Evolutionary conservation across 2,797 vertebrate genomes (phyloP).

Genomic region (Parambassis ranga): DNA sequence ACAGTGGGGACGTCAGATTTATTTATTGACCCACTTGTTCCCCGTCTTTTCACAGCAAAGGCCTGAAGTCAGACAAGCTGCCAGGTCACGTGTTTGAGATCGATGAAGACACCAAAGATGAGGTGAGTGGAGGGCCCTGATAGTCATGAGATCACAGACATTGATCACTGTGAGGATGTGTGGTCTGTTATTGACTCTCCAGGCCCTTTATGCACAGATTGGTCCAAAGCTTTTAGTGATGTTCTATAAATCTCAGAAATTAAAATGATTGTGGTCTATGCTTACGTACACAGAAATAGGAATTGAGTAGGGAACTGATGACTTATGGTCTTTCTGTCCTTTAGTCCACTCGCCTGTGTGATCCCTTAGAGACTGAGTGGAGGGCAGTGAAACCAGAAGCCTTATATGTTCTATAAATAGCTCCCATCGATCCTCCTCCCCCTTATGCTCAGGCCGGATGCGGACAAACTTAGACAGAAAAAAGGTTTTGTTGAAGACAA

Average conservation of each 20-base stretch:
- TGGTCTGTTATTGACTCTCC: background rate
- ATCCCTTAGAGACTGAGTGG: slow-evolving; percentile 4
- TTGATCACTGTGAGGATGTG: slow-evolving; percentile 21
- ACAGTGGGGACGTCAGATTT: slow-evolving; percentile 1
- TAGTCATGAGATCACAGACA: background rate
- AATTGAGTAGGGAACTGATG: background rate
- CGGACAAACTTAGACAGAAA: slow-evolving; percentile 37
- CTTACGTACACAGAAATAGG: background rate
- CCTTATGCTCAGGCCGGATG: slow-evolving; percentile 2
- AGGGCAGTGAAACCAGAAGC: slow-evolving; percentile 48
- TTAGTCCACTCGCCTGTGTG: background rate
- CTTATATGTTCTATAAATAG: slow-evolving; percentile 68
- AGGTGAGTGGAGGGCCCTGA: slow-evolving; percentile 54
- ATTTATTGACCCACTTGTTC: slow-evolving; percentile 7
- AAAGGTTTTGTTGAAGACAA: slow-evolving; percentile 47
- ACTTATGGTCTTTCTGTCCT: slow-evolving; percentile 3
- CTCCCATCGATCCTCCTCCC: slow-evolving; percentile 38
- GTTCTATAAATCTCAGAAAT: background rate
- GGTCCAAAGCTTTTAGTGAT: background rate
- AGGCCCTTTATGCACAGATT: background rate
- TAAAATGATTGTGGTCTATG: background rate
- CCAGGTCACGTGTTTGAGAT: slow-evolving; percentile 92
- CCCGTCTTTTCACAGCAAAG: slow-evolving; percentile 85
- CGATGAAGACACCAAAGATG: slow-evolving; percentile 96
- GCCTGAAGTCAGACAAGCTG: slow-evolving; percentile 93